These are phyloP conservation scores for Heterodera filipjevi DNA, from an alignment of 2,888 invertebrate species.

Conservation along the genomic window DNA sequence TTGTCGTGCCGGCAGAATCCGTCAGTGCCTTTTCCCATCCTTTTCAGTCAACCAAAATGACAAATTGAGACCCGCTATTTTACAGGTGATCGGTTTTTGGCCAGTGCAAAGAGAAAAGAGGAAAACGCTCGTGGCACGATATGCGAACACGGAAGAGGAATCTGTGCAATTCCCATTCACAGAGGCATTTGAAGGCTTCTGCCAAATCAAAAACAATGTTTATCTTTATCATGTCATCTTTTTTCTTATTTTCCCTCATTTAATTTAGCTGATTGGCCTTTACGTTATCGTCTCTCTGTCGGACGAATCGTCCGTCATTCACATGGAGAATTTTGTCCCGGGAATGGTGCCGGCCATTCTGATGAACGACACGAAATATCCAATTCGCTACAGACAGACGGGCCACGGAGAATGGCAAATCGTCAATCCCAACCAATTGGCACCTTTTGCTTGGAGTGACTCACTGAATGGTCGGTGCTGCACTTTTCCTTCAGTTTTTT, in stretches of 20 bases:
- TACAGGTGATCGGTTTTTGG: slow-evolving; percentile 81
- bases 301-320: slow-evolving; percentile 86
- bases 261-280: slow-evolving; percentile 62
- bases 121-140: slow-evolving; percentile 72
- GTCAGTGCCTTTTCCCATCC: background rate
- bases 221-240: background rate
- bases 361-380: slow-evolving; percentile 75
- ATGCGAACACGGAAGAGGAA: slow-evolving; percentile 73
- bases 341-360: slow-evolving; percentile 89
- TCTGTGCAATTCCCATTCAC: slow-evolving; percentile 84
- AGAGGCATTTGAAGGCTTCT: slow-evolving; percentile 77
- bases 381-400: slow-evolving; percentile 35
- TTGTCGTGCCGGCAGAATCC: slow-evolving; percentile 52
- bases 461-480: slow-evolving; percentile 27
- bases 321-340: slow-evolving; percentile 79
- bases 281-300: slow-evolving; percentile 81
- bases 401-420: slow-evolving; percentile 18
- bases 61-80: background rate
- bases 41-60: slow-evolving; percentile 18
- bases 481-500: background rate
- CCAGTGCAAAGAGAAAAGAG: slow-evolving; percentile 70
- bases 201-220: slow-evolving; percentile 46
- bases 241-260: background rate
- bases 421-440: slow-evolving; percentile 32
- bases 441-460: slow-evolving; percentile 39